Evolutionary conservation across 1,140 invertebrate genomes (phyloP).

Genomic region (Stenopsyche tienmushanensis): DNA sequence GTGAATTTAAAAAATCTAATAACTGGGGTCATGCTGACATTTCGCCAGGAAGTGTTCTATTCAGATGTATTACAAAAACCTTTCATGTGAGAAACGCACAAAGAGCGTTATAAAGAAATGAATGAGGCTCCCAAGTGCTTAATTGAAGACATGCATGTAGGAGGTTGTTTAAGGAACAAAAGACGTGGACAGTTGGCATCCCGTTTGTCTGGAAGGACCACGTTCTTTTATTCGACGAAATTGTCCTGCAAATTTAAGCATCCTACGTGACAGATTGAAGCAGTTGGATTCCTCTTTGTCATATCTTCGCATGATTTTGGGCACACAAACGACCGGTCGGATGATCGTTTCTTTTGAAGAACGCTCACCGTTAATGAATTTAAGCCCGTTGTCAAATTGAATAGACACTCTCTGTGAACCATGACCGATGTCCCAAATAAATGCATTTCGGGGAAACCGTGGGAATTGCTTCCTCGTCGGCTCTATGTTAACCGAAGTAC

Average conservation of each 20-base stretch:
- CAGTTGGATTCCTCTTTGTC: background rate
- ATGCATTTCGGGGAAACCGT: background rate
- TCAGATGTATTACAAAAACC: background rate
- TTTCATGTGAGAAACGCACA: background rate
- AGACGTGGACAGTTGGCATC: no score
- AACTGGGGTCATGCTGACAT: no score
- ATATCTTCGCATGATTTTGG: background rate
- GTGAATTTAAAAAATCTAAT: no score
- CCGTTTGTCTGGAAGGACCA: no score
- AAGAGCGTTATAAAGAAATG: background rate
- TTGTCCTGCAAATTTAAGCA: background rate
- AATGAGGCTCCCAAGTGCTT: conserved; percentile 2
- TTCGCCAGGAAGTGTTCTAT: background rate
- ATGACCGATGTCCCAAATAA: background rate
- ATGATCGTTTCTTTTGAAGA: no score
- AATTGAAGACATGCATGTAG: background rate
- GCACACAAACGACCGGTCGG: no score
- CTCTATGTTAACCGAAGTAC: no score
- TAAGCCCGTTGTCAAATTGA: background rate
- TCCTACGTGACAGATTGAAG: background rate
- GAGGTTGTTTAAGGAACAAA: background rate
- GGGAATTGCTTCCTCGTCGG: no score
- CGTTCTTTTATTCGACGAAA: background rate
- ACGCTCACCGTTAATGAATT: background rate
- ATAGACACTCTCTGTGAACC: background rate